phyloP scores from a whole-genome alignment of 2,888 invertebrate species.

The Vandiemenella viatica region DNA sequence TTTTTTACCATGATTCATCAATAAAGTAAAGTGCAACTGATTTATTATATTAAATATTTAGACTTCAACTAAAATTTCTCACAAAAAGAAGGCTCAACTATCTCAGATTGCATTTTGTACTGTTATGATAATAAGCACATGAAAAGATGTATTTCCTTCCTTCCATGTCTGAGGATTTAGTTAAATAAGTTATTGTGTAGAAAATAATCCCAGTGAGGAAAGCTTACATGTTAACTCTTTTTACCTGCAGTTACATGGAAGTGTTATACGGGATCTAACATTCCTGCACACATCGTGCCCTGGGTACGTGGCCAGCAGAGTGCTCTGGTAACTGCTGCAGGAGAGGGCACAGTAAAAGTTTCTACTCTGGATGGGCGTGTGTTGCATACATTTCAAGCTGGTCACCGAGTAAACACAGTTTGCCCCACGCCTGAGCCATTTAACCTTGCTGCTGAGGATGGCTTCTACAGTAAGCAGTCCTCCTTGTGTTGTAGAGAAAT shows the following conservation, averaged over 20 bases:
- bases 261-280: slow-evolving; percentile 30
- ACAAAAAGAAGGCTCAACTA: too few species aligned
- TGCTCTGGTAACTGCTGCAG: slow-evolving; percentile 28
- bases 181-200: too few species aligned
- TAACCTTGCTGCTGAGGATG: slow-evolving; percentile 24
- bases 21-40: too few species aligned
- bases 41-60: too few species aligned
- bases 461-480: slow-evolving; percentile 27
- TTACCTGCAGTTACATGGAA: slow-evolving; percentile 27
- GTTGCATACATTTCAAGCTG: slow-evolving; percentile 29
- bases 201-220: too few species aligned
- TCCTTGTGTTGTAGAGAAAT: too few species aligned
- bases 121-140: too few species aligned
- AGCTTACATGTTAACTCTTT: slow-evolving; percentile 3
- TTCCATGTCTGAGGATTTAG: too few species aligned
- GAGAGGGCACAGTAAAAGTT: slow-evolving; percentile 31
- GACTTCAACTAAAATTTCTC: too few species aligned
- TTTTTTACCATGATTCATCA: too few species aligned
- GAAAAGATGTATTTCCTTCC: too few species aligned
- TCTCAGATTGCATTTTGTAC: too few species aligned
- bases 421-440: slow-evolving; percentile 32
- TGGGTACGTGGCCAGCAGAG: slow-evolving; percentile 29
- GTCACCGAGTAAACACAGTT: slow-evolving; percentile 29
- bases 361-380: slow-evolving; percentile 30
- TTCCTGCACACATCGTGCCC: slow-evolving; percentile 33